Evolutionary conservation across 2,113 vertebrate genomes (phyloP), one percentile per base, ranked within the genome.

Genomic region (Brachypteracias leptosomus): DNA sequence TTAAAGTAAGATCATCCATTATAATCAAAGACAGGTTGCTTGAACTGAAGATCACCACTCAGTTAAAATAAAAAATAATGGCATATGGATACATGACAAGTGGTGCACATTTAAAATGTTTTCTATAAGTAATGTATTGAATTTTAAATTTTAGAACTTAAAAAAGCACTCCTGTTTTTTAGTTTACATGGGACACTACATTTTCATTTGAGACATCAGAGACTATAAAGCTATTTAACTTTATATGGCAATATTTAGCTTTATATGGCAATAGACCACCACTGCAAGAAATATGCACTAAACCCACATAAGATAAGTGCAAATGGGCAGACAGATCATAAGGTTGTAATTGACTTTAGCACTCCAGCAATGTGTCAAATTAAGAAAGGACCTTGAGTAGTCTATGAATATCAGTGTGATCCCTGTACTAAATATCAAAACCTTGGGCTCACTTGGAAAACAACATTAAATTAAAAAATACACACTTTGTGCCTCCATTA

Each of bases 41-140:
- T 97, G 91, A 96, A 97, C 58, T 96, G 94, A 97, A 97, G 86
- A 97, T 97, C 84, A 91, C 91, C 81, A 96, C 86, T 97, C 95
- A 96, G 90, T 97, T 97, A 97, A 96, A 98, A 97, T 96, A 96
- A 97, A 98, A 97, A 97, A 97, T 96, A 96, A 96, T 89, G 76
- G 80, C 97, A 97, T 88, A 77, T 40, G 52, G 80, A 95, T 66
- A 84, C 73, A 94, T 91, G 68, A 88, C 62, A 92, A 93, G 90
- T 85, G 71, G 28, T 79, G 59, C 65, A 93, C 85, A 77, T 90
- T 90, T 62, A 80, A 93, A 94, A 83, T 59, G 31, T 74, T 90
- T 93, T 82, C 71, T 70, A 1, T 70, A 83, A 80, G 20, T 63
- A 51, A 73, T 67, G 15, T 21, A 24, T 73, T 52, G 29, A 88